Base-by-base conservation (phyloP, 2,888 invertebrate species). In the Zygaena filipendulae region DNA sequence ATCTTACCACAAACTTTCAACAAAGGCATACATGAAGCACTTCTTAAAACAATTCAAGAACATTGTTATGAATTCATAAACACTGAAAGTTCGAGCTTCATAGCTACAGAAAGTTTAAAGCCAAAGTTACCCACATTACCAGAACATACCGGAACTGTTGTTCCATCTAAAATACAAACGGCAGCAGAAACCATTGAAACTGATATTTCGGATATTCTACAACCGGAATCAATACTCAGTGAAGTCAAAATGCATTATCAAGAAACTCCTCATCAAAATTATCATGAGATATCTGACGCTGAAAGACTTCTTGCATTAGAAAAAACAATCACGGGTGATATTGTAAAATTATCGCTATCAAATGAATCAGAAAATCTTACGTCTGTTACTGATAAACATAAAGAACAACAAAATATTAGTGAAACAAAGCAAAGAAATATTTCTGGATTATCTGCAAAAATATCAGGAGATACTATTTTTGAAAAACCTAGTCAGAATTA, bases 221-320 rank as follows among this genome's bases (percentile, higher is more conserved):
- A 6, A 6, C 7, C 16, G 4, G 16, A 16, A 7, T 6, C 16
- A 16, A n/a, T n/a, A n/a, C 4, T 4, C 4, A 6, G 16, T 4
- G 5, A 16, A 7, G 7, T 16, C 7, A 4, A 16, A 16, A 7
- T 16, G 7, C 5, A 7, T 4, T 6, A 16, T 16, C 16, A 48
- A 12, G 54, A 61, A 39, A 36, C 35, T 11, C 52, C 52, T 7
- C 47, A 40, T 5, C 47, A 56, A 22, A 55, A 47, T 34, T 59
- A 64, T 42, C 44, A 59, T 20, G 62, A 68, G 32, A 47, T 63
- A 12, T 21, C 27, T 30, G 56, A 61, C 21, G 60, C 62, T 25
- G 68, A 69, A 46, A 49, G 36, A 30, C 29, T 39, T 11, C 35
- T 47, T 11, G 57, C 16, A 19, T 21, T n/a, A 18, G 25, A 24